Evolutionary conservation across 1,140 invertebrate species (phyloP).

Genomic region (Helicoverpa armigera): DNA sequence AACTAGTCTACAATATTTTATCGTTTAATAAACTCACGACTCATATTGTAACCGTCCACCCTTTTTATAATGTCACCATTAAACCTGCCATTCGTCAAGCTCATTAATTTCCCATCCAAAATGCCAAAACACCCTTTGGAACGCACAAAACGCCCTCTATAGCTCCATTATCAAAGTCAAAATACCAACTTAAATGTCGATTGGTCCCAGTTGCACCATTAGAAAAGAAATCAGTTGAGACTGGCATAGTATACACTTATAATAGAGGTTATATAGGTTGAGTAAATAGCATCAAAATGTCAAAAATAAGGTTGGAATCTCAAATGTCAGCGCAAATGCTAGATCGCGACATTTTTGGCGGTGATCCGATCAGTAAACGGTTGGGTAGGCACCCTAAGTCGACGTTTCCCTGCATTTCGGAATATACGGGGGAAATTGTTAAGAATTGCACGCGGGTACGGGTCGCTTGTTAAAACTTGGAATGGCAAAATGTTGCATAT

Average conservation of each 20-base stretch:
- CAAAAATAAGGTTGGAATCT: slow-evolving; percentile 43
- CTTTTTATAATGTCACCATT: background rate
- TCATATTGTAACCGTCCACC: background rate
- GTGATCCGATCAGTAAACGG: slow-evolving; percentile 38
- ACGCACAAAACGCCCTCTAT: background rate
- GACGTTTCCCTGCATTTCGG: slow-evolving; percentile 9
- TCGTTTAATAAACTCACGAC: background rate
- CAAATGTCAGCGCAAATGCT: slow-evolving; percentile 52
- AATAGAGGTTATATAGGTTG: too few relatives aligned
- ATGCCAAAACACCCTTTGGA: slow-evolving; percentile 7
- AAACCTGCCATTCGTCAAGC: background rate
- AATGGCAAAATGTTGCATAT: too few relatives aligned
- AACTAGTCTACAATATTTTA: too few relatives aligned
- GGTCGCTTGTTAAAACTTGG: too few relatives aligned
- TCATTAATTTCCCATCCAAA: slow-evolving; percentile 2
- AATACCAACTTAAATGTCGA: slow-evolving; percentile 40
- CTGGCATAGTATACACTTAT: background rate
- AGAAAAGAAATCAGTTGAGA: slow-evolving; percentile 33
- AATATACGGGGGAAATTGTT: slow-evolving; percentile 1
- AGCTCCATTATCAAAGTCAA: background rate
- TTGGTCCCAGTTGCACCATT: slow-evolving; percentile 11
- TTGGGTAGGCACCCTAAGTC: slow-evolving; percentile 44
- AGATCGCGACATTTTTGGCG: slow-evolving; percentile 46
- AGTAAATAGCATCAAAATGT: slow-evolving; percentile 39
- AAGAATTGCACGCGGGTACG: background rate